Base-by-base conservation (phyloP, 2,113 vertebrate species). In the Cebidichthys violaceus region DNA sequence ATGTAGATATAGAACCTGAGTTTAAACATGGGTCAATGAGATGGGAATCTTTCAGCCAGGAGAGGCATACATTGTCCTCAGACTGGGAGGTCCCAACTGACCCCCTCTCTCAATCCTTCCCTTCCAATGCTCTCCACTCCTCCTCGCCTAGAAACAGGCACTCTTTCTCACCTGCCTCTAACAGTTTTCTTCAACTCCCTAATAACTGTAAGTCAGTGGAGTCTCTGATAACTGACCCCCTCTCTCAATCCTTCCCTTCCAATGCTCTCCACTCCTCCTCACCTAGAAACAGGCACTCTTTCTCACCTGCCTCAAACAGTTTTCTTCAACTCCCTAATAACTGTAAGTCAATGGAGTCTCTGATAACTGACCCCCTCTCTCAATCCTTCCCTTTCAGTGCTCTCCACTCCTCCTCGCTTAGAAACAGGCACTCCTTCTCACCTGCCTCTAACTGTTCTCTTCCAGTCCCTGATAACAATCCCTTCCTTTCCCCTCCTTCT, bases 161-260 rank as follows among this genome's bases (percentile, higher is more conserved):
- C 35, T 76, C 86, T 13, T 71, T 14, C 82, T 83, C 90, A 77
- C 67, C 57, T 15, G 1, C 37, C 10, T 17, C 24, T 1, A 4
- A 1, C 27, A 43, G 52, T 35, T 9, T 70, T 20, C 83, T 92
- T 5, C 6, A 24, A n/a, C n/a, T n/a, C n/a, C n/a, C n/a, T n/a
- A n/a, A n/a, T n/a, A n/a, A n/a, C n/a, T n/a, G n/a, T n/a, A n/a
- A n/a, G n/a, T n/a, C n/a, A n/a, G n/a, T n/a, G n/a, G n/a, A n/a
- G n/a, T n/a, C n/a, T n/a, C n/a, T n/a, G n/a, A n/a, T n/a, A 41
- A 0, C 1, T 50, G 78, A 69, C 24, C n/a, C 14, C 3, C 39
- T 92, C 27, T 85, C 88, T 22, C 10, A 20, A 3, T 95, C 92
- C 22, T 73, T 39, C 57, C 86, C 92, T 8, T 54, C 11, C 17